Evolutionary conservation across 2,113 vertebrate genomes (phyloP), one percentile per base, ranked within the genome.

Genomic region (Osmerus mordax): DNA sequence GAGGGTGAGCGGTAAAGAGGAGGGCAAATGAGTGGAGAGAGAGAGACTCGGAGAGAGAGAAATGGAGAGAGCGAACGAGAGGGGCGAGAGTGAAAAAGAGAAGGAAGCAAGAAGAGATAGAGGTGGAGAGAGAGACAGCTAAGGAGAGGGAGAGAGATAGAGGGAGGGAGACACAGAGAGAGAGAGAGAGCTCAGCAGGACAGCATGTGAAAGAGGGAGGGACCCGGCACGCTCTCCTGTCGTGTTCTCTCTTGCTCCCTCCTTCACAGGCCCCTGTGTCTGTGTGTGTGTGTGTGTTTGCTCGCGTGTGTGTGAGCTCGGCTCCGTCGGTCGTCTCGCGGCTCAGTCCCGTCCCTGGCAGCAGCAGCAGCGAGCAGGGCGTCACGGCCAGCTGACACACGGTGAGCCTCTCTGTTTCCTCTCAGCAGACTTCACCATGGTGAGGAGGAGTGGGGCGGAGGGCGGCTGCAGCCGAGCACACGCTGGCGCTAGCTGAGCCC

Each of bases 261-360:
- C 59, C 75, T 3, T 47, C 41, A 47, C 41, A 47, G 41, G 41
- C 15, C 2, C 58, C 0, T 64, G 63, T 71, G 75, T 69, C 55
- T 67, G 51, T 72, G 53, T 56, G 65, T 55, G 75, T 65, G 52
- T 65, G 60, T 72, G 78, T 76, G 71, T 21, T 21, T 21, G 21
- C 21, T 0, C 21, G 21, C 21, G 21, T 21, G 21, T 21, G 21
- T 74, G 54, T 1, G 51, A 41, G 70, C 79, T 78, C 72, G 79
- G 81, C 84, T 79, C 75, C 65, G 78, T 72, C 23, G 74, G 78
- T 80, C 61, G 62, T 83, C 67, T 58, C 71, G 65, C 76, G 65
- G 70, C 75, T 83, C 69, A 77, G 63, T 83, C 66, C 6, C 11
- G 68, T 16, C 59, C 75, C 47, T 70, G 68, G 32, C 58, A 59